These are phyloP conservation scores for Elephantulus edwardii DNA, from an alignment of 2,113 vertebrate species.

Conservation along the genomic window DNA sequence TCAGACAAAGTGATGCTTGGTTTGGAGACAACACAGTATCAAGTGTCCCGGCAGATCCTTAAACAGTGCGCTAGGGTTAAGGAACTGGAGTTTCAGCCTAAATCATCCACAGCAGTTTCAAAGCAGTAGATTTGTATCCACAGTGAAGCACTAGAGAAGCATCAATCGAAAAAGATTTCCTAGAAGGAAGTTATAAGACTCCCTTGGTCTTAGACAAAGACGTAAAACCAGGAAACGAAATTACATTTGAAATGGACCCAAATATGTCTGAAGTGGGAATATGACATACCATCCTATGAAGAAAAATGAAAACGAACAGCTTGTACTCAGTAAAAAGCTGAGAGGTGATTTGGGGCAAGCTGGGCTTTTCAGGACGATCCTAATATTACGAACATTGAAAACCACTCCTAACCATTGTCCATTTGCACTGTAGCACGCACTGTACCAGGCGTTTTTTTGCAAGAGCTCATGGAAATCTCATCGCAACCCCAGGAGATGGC, in stretches of 20 bases:
- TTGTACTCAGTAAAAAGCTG: background rate
- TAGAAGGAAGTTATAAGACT: background rate
- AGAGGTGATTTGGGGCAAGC: background rate
- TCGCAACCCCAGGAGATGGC: no score
- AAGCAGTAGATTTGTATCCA: background rate
- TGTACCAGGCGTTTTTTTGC: background rate
- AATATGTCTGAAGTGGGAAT: background rate
- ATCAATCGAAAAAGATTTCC: background rate
- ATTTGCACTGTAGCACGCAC: fast-evolving
- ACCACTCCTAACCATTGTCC: fast-evolving
- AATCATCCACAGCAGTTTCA: background rate
- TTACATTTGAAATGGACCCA: background rate
- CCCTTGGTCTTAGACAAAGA: background rate
- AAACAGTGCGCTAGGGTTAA: background rate
- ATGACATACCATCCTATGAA: background rate
- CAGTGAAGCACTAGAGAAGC: background rate
- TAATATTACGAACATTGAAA: background rate
- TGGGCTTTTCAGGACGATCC: background rate
- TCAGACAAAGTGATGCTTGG: background rate
- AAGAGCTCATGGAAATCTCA: fast-evolving
- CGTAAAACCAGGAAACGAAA: background rate
- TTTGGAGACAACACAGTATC: background rate
- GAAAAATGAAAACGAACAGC: background rate
- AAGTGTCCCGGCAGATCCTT: background rate
- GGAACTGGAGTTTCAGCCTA: background rate